Evolutionary conservation across 2,113 vertebrate species (phyloP).

Genomic region (Casuarius casuarius): DNA sequence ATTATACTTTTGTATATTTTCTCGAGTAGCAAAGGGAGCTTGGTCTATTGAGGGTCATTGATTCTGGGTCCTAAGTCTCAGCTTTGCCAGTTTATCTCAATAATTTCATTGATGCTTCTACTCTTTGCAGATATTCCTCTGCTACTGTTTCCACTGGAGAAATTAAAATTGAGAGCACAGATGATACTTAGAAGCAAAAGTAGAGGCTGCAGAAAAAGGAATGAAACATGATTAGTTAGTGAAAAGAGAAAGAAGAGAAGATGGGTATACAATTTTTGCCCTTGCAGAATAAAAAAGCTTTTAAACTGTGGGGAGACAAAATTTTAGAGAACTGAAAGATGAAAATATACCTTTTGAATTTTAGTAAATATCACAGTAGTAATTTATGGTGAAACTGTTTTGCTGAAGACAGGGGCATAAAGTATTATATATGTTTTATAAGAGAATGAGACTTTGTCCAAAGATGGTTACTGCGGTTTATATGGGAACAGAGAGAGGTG

Average conservation of each 20-base stretch:
- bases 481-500: neutral
- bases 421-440: neutral
- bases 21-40: neutral
- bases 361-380: neutral
- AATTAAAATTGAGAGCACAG: neutral
- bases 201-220: neutral
- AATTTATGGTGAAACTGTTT: neutral
- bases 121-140: neutral
- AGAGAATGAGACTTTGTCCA: neutral
- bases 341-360: neutral
- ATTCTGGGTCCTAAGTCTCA: neutral
- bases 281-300: neutral
- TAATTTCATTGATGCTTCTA: neutral
- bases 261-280: neutral
- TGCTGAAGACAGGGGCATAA: neutral
- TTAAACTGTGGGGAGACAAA: neutral
- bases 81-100: neutral
- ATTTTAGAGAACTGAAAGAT: neutral
- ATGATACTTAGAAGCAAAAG: neutral
- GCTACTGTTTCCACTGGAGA: neutral
- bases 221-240: neutral
- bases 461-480: neutral
- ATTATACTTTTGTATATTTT: neutral
- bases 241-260: neutral
- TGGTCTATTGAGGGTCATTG: neutral